Base-by-base conservation (phyloP, 1,140 invertebrate genomes). In the Bombus ignitus region DNA sequence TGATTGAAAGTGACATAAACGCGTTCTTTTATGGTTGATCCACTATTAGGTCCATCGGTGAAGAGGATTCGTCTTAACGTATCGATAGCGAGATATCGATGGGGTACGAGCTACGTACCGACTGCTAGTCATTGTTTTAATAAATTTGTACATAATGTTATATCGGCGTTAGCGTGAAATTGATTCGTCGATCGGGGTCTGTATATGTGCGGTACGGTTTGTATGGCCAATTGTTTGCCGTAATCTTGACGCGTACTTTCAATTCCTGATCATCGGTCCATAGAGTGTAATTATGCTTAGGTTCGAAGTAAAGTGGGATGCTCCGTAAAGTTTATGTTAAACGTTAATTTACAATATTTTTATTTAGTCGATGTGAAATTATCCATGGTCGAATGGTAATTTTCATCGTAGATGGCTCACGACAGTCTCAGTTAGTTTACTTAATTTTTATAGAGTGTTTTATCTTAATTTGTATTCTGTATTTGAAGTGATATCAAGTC, bases 141-240 rank as follows among this genome's bases (percentile, higher is more conserved):
- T 66, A 66, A 91, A 91, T 91, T 77, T 91, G 87, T 91, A 90
- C 80, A 91, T 90, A 90, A 85, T 88, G 81, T 84, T 88, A 81
- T 65, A 78, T 90, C 78, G 83, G 68, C 87, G 80, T 88, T 88
- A 90, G 65, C 71, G 76, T 57, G 32, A 80, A n/a, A 81, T 87
- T n/a, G 44, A 89, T 85, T 73, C 72, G 74, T 42, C 37, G 78
- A 79, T 37, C 82, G 70, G 80, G 22, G 47, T 83, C 39, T 75
- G 59, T 79, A 74, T 78, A 74, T 79, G 65, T 39, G 65, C 74
- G 77, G 77, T 25, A 70, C 73, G 66, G 39, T 85, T 83, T 71
- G 42, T 72, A 44, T 65, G 76, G 57, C 37, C 71, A 66, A 77
- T 79, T 75, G 82, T 68, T 68, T 53, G 35, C 47, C n/a, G 53